These are phyloP conservation scores for Eupithecia exiguata DNA, from an alignment of 2,888 invertebrate genomes.

Conservation along the genomic window DNA sequence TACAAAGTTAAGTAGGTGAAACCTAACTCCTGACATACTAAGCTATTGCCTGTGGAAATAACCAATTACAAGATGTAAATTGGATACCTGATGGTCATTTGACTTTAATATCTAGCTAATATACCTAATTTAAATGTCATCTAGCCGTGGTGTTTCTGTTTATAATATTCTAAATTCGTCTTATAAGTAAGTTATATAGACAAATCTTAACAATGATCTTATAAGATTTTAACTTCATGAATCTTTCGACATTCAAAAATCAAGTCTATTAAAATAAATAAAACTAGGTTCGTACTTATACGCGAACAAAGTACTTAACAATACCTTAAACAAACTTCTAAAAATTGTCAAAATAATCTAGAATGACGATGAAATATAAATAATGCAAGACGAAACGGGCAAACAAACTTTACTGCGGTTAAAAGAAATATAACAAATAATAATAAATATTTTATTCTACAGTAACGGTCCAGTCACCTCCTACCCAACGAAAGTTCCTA, in stretches of 20 bases:
- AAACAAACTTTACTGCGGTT: constrained; percentile 16
- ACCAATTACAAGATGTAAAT: background rate
- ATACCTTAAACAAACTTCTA: background rate
- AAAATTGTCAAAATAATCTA: background rate
- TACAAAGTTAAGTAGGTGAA: background rate
- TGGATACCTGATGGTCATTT: background rate
- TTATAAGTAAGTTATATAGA: background rate
- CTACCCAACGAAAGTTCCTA: constrained; percentile 85
- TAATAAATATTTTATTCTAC: constrained; percentile 22
- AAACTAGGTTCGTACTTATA: background rate
- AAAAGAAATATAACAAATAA: background rate
- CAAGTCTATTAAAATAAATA: background rate
- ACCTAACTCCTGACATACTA: background rate
- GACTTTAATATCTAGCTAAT: background rate
- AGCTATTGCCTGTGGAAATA: constrained; percentile 2
- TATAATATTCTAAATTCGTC: background rate
- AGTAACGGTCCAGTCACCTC: constrained; percentile 73
- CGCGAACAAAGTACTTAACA: background rate
- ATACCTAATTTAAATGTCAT: background rate
- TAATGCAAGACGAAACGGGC: constrained; percentile 32
- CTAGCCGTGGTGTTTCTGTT: background rate
- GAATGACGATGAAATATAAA: background rate
- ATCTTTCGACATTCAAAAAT: background rate
- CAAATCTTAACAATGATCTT: background rate
- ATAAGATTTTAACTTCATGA: background rate